A percentile compares a stretch with the other conserved stretches of the same genome.
These are phyloP conservation scores for Daptonema setosum DNA, from an alignment of 2,888 invertebrate species.

Conservation along the genomic window DNA sequence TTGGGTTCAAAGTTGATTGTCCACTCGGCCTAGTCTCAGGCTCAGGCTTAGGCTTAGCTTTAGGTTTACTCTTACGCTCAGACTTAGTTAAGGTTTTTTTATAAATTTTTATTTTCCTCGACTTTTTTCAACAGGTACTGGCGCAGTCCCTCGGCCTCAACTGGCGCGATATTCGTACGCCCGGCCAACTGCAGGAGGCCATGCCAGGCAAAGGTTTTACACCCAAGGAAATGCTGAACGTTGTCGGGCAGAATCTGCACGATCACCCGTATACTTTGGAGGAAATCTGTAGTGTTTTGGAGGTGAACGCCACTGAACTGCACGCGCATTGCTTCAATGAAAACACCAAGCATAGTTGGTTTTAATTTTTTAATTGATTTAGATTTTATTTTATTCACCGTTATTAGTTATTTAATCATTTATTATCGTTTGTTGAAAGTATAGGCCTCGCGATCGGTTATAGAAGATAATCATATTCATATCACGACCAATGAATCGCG, in stretches of 20 bases:
- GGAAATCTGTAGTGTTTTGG: conserved; percentile 39
- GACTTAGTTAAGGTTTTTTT: too few species aligned
- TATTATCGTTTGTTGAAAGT: too few species aligned
- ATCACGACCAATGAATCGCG: too few species aligned
- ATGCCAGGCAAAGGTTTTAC: conserved; percentile 41
- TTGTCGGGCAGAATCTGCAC: conserved; percentile 43
- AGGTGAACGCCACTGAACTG: conserved; percentile 38
- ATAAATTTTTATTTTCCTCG: too few species aligned
- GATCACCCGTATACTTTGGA: conserved; percentile 45
- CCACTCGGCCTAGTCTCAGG: too few species aligned
- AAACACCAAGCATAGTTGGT: conserved; percentile 34
- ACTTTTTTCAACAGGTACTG: not conserved
- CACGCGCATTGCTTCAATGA: conserved; percentile 43
- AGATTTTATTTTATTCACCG: too few species aligned
- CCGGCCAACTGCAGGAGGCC: conserved; percentile 53
- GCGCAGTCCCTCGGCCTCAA: not conserved
- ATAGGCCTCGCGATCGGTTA: too few species aligned
- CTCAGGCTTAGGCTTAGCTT: too few species aligned
- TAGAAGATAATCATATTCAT: too few species aligned
- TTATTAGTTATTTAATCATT: too few species aligned
- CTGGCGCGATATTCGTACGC: conserved; percentile 30
- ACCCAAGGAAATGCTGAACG: conserved; percentile 47
- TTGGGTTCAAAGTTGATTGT: not conserved
- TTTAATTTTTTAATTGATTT: too few species aligned
- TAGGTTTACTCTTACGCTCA: too few species aligned